Evolutionary conservation across 1,140 invertebrate genomes (phyloP), one percentile per base, ranked within the genome.

Genomic region (Leguminivora glycinivorella): DNA sequence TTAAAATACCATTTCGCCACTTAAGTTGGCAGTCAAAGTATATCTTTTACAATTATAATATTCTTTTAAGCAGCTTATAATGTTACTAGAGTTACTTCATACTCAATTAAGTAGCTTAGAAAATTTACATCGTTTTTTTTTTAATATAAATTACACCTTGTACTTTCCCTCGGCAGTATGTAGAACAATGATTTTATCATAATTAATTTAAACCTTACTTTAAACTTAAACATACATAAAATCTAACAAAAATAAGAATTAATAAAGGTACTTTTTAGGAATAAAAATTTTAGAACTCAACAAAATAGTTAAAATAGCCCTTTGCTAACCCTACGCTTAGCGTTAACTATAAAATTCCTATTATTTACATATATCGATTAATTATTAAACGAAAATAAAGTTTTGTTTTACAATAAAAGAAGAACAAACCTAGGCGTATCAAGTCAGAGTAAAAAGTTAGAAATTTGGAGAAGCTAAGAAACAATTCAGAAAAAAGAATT

Each of bases 211-310:
- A 78, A 81, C 60, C 56, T 70, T 80, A 77, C 74, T 77, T 81
- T 79, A 80, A 73, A 72, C 74, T 72, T 72, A 73, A 82, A 74
- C 79, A 75, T 84, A 74, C 75, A 81, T 76, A 78, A 79, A 79
- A 82, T 74, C 71, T 78, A 83, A 83, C 77, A 79, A 81, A 78
- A 82, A 77, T 72, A 78, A 56, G 75, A 72, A 84, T 40, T 40
- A 43, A 24, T 40, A 43, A 88, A 89, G 88, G 85, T 90, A 90
- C 86, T 77, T 84, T 80, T 76, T 86, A 89, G 87, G 87, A 90
- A 89, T 89, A 89, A 86, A 88, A 78, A 82, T 89, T 90, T 87
- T 82, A 87, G 82, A 83, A 77, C 24, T 87, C 85, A 90, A 90
- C 86, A 88, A 85, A 83, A 87, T 72, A 70, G 75, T 72, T 74